Evolutionary conservation across 37 sponge, comb jelly and placozoan genomes (phyloP).

Genomic region (Mnemiopsis leidyi): DNA sequence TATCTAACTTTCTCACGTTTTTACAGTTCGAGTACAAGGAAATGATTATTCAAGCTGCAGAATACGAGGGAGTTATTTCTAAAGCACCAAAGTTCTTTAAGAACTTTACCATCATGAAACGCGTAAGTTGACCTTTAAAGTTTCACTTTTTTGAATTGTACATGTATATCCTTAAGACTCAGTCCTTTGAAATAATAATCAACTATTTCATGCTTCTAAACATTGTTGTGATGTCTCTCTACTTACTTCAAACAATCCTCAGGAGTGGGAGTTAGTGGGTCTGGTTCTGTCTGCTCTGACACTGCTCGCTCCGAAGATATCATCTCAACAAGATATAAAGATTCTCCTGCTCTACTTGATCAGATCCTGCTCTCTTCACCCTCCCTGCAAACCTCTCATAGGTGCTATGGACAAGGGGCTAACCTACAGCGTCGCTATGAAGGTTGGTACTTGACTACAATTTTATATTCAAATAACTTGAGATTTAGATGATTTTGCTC

Average conservation of each 20-base stretch:
- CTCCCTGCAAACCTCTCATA: slow-evolving; percentile 24
- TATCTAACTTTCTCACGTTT: too few relatives aligned
- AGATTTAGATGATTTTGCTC: background rate
- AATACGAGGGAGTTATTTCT: background rate
- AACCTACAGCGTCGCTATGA: background rate
- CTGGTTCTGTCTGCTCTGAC: background rate
- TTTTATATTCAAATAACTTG: background rate
- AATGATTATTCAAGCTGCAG: background rate
- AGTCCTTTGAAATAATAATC: too few relatives aligned
- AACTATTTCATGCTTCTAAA: too few relatives aligned
- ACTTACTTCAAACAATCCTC: background rate
- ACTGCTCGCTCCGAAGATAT: background rate
- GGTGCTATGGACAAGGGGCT: slow-evolving; percentile 3
- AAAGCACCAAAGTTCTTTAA: background rate
- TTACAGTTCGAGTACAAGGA: slow-evolving; percentile 59
- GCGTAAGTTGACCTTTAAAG: background rate
- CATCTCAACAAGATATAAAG: background rate
- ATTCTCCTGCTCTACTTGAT: background rate
- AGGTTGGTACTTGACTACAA: too few relatives aligned
- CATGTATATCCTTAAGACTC: background rate
- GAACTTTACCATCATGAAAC: slow-evolving; percentile 43
- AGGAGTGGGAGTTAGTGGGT: slow-evolving; percentile 63
- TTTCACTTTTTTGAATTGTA: background rate
- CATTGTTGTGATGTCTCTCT: too few relatives aligned
- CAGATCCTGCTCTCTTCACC: slow-evolving; percentile 13